Base-by-base conservation (phyloP, 2,888 invertebrate species). In the Asteroscopus sphinx region DNA sequence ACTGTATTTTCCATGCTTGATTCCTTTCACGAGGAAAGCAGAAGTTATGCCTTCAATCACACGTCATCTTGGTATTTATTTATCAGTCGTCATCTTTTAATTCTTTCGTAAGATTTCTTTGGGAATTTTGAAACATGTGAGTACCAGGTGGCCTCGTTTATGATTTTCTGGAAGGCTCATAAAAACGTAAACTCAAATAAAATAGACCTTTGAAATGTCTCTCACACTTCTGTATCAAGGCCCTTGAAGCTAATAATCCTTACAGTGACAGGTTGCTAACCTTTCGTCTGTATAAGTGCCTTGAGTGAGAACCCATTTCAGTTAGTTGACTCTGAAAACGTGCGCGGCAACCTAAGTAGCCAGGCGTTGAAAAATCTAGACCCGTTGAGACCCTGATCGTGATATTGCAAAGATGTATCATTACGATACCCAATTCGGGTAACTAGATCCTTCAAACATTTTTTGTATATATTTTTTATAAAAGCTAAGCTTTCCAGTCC, bases 241-340 rank as follows among this genome's bases (percentile, higher is more conserved):
- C 9, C 12, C 41, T 35, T 30, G 15, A 32, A 46, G 52, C 47
- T 67, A 58, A 60, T 68, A 60, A 56, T 63, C 46, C 30, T 35
- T 16, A 30, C 16, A 36, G 69, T 73, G 76, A 68, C 73, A 61
- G 73, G 68, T 60, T 57, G 63, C 40, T 48, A 58, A 59, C 76
- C 73, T 72, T 52, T 56, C 44, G 55, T 48, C 60, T 37, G 59
- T 71, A 16, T 63, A 56, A 61, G 72, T 44, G 47, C 48, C 32
- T 61, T 51, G 60, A 72, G 76, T 63, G 63, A 44, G 65, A 73
- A 68, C 69, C 73, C 65, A 73, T 73, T 73, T 73, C 77, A 76
- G 70, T 73, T 69, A 73, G 70, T 76, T 76, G 77, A 73, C 69
- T 76, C 55, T 45, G 59, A 55, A 55, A 59, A 73, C 77, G 77